Conservation (phyloP, 2,888 invertebrate species). For the Clistopyga incitator region DNA sequence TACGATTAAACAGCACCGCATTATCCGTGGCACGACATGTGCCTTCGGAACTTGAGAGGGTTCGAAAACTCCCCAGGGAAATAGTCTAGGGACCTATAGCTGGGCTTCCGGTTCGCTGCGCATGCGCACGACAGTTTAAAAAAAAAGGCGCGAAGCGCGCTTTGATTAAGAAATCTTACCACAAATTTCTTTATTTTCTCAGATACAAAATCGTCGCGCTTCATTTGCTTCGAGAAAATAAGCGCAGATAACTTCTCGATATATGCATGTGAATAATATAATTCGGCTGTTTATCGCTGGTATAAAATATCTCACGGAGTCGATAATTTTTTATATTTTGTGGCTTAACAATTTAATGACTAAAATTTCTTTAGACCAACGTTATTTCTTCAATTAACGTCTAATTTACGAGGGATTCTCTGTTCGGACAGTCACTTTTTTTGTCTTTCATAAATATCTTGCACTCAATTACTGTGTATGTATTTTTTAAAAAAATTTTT, state of each 20-base stretch:
- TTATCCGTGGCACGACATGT: slow-evolving; percentile 47
- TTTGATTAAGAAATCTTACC: not conserved
- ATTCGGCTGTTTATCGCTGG: not conserved
- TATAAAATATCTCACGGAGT: not conserved
- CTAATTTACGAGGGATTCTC: no score
- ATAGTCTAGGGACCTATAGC: not conserved
- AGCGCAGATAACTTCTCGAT: not conserved
- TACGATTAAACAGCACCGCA: slow-evolving; percentile 24
- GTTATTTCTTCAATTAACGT: not conserved
- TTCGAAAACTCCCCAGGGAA: slow-evolving; percentile 20
- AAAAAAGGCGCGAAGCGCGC: not conserved
- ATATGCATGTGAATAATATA: not conserved
- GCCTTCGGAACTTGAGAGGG: slow-evolving; percentile 34
- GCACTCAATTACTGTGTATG: no score
- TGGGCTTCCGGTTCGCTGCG: not conserved
- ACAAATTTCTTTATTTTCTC: no score
- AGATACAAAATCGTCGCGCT: not conserved
- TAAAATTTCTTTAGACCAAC: not conserved
- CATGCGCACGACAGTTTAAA: not conserved
- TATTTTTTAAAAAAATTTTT: no score
- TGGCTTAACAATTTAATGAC: not conserved
- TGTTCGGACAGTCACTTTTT: no score
- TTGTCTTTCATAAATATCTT: no score
- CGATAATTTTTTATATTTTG: not conserved
- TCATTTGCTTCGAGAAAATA: not conserved